phyloP scores from a whole-genome alignment of 1,140 invertebrate genomes.

The Mycetomoellerius zeteki region DNA sequence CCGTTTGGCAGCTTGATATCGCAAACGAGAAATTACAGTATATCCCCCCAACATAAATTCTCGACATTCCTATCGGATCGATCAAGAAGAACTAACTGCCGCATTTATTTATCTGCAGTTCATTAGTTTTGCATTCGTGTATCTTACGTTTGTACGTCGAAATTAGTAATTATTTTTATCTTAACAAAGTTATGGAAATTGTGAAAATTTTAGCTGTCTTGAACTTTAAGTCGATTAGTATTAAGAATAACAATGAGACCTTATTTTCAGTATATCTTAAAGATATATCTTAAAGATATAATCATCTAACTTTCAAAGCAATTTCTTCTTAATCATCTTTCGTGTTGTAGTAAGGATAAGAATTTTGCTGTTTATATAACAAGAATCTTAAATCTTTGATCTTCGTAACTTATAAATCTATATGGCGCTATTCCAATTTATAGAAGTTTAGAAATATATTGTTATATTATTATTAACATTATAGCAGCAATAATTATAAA shows the following conservation, averaged over 20 bases:
- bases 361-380: background rate
- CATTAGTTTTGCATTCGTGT: slow-evolving; percentile 25
- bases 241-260: slow-evolving; percentile 1
- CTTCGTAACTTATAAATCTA: background rate
- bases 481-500: no score
- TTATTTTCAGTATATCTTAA: background rate
- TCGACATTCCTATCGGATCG: slow-evolving; percentile 21
- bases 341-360: background rate
- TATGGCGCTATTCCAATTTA: background rate
- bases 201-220: background rate
- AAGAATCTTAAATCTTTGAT: background rate
- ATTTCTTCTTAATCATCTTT: background rate
- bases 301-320: background rate
- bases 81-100: background rate
- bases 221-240: background rate
- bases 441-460: background rate
- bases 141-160: no score
- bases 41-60: background rate
- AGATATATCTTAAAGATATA: background rate
- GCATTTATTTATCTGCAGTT: slow-evolving; percentile 18
- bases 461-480: no score
- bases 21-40: background rate
- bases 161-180: slow-evolving; percentile 47
- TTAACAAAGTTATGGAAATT: slow-evolving; percentile 1
- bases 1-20: slow-evolving; percentile 11